A percentile compares a stretch with the other conserved stretches of the same genome.
Evolutionary conservation across 2,888 invertebrate genomes (phyloP).

Genomic region (Pollenia griseotomentosa): DNA sequence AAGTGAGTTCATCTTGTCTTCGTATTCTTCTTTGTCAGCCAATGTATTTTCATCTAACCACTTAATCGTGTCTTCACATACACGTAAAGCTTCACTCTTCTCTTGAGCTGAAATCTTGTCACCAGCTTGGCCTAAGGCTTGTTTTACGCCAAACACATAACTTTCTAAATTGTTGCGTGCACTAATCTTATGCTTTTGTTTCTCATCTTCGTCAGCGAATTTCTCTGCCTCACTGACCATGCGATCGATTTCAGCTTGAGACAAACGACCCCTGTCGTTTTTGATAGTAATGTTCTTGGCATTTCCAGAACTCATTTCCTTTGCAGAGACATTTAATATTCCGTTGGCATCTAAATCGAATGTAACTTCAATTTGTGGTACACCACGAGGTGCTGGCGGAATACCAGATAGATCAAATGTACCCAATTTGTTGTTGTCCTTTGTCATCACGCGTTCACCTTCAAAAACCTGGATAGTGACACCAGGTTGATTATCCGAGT

Average conservation of each 20-base stretch:
- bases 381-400: constrained; percentile 95
- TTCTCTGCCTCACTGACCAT: constrained; percentile 91
- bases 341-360: constrained; percentile 96
- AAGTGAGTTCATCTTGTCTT: constrained; percentile 83
- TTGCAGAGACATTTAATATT: constrained; percentile 94
- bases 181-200: constrained; percentile 88
- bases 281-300: constrained; percentile 92
- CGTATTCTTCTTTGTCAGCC: constrained; percentile 90
- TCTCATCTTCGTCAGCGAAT: constrained; percentile 90
- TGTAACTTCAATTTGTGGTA: constrained; percentile 93
- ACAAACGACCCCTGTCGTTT: constrained; percentile 92
- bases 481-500: constrained; percentile 91
- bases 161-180: constrained; percentile 88
- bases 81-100: constrained; percentile 88
- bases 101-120: constrained; percentile 87
- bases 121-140: constrained; percentile 87
- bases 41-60: constrained; percentile 91
- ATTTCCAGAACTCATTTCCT: constrained; percentile 88
- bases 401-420: constrained; percentile 98
- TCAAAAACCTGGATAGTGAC: constrained; percentile 91
- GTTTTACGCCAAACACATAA: constrained; percentile 88
- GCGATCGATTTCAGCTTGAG: constrained; percentile 92
- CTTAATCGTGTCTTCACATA: constrained; percentile 87
- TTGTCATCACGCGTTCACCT: constrained; percentile 94
- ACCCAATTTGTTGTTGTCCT: constrained; percentile 96